Percentiles rank a stretch among this genome's conserved stretches.
Conservation (phyloP, 2,888 invertebrate genomes). For the Koerneria pararmatus region DNA sequence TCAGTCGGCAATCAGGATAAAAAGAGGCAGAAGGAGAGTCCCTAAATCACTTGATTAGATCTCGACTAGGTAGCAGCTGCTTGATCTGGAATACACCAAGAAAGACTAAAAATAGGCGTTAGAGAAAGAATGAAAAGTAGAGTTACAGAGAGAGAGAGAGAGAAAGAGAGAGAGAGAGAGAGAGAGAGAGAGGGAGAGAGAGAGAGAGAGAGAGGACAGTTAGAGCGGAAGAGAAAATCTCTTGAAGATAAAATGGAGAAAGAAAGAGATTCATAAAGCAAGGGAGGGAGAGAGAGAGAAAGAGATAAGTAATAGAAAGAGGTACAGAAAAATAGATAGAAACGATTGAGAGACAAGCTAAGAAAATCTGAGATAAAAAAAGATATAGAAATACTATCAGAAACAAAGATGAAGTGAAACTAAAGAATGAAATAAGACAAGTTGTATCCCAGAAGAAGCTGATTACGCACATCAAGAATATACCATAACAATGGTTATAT, state of each 20-base stretch:
- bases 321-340: neutral
- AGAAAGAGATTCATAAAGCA: neutral
- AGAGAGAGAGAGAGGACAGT: neutral
- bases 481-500: too few relatives aligned
- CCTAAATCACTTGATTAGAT: too few relatives aligned
- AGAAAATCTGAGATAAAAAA: neutral
- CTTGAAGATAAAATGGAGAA: neutral
- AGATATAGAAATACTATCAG: neutral
- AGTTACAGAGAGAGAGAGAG: neutral
- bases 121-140: too few relatives aligned
- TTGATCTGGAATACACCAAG: too few relatives aligned
- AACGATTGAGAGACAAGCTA: neutral
- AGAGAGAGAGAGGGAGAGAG: neutral
- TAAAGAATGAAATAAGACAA: too few relatives aligned
- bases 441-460: too few relatives aligned
- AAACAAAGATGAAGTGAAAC: too few relatives aligned
- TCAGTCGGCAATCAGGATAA: too few relatives aligned
- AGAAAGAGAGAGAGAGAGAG: neutral
- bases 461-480: too few relatives aligned
- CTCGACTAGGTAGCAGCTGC: too few relatives aligned
- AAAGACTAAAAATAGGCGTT: too few relatives aligned
- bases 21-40: too few relatives aligned
- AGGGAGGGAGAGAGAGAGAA: neutral
- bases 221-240: neutral
- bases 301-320: neutral